Evolutionary conservation across 1,140 invertebrate genomes (phyloP).

Genomic region (Colletes gigas): DNA sequence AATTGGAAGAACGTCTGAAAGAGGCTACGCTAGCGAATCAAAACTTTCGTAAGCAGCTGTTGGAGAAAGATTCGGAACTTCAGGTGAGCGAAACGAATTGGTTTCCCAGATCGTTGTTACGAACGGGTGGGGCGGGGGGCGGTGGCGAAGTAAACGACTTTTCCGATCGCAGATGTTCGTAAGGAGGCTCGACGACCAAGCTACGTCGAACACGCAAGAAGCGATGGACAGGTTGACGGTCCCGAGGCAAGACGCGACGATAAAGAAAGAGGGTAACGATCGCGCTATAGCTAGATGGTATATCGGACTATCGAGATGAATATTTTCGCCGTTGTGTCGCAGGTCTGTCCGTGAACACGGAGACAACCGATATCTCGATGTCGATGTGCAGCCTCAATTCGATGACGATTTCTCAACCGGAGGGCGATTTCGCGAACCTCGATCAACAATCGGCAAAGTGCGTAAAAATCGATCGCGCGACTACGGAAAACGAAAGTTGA

Average conservation of each 20-base stretch:
- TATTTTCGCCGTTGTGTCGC: constrained; percentile 49
- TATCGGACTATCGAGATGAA: neutral
- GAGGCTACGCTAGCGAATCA: constrained; percentile 90
- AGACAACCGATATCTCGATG: constrained; percentile 83
- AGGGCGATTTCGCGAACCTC: constrained; percentile 81
- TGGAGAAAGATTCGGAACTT: constrained; percentile 90
- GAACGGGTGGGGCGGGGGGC: too few relatives aligned
- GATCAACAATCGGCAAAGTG: constrained; percentile 74
- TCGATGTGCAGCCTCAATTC: constrained; percentile 83
- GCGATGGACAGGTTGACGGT: constrained; percentile 75
- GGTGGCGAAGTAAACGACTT: neutral
- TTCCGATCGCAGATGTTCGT: constrained; percentile 80
- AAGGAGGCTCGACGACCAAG: constrained; percentile 82
- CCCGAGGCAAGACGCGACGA: constrained; percentile 75
- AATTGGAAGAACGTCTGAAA: constrained; percentile 89
- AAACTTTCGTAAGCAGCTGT: constrained; percentile 88
- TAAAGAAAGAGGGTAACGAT: constrained; percentile 81
- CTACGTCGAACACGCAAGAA: constrained; percentile 73
- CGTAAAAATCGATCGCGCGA: constrained; percentile 30
- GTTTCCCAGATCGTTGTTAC: too few relatives aligned
- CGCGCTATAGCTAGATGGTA: too few relatives aligned
- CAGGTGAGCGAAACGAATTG: constrained; percentile 81
- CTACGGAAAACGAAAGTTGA: neutral
- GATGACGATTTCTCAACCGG: constrained; percentile 78
- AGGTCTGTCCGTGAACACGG: constrained; percentile 81